Conservation (phyloP, 2,113 vertebrate species). For the Gallinago media region DNA sequence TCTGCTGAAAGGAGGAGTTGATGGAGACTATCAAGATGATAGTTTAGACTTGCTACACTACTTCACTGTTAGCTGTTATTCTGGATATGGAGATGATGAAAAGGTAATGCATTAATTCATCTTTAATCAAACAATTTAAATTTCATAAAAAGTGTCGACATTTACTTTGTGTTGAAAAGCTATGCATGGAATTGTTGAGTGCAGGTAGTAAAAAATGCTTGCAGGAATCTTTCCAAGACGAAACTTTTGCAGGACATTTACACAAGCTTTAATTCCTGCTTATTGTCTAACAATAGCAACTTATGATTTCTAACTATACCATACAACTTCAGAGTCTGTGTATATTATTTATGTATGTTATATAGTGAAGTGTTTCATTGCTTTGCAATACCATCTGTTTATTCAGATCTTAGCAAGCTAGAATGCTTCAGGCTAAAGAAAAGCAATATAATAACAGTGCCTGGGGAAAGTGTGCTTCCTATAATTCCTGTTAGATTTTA, state of each 20-base stretch:
- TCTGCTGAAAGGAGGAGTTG: constrained; percentile 89
- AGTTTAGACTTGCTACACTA: constrained; percentile 90
- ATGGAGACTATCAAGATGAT: constrained; percentile 91
- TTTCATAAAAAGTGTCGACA: not conserved
- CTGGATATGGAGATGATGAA: constrained; percentile 91
- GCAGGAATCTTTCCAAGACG: not conserved
- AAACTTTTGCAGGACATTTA: not conserved
- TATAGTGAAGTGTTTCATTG: not conserved
- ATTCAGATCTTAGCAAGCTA: not conserved
- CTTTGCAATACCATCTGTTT: not conserved
- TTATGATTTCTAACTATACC: not conserved
- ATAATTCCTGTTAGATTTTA: not conserved
- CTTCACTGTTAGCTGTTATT: constrained; percentile 95
- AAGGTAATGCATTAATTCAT: constrained; percentile 76
- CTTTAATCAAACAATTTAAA: not conserved
- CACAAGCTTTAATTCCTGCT: not conserved
- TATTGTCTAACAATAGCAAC: not conserved
- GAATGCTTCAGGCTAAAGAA: not conserved
- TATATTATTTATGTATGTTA: not conserved
- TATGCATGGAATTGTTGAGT: not conserved
- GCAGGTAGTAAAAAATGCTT: not conserved
- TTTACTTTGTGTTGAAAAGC: not conserved
- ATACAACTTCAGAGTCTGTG: not conserved
- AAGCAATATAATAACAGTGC: rapidly evolving
- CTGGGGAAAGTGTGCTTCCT: not conserved